Base-by-base conservation (phyloP, 2,113 vertebrate genomes). In the Hippocampus barbouri region DNA sequence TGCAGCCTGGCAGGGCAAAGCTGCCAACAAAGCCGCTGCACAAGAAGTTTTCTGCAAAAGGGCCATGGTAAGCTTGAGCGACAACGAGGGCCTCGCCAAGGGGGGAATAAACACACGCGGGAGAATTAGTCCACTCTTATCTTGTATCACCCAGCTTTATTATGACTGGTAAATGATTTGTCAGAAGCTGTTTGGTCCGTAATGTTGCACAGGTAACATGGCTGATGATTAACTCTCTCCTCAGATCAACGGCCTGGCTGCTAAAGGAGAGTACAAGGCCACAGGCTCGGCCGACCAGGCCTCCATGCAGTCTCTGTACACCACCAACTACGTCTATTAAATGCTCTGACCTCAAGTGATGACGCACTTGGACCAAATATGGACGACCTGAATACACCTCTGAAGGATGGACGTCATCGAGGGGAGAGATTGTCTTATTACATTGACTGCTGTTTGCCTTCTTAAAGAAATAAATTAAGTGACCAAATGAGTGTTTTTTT, bases 251-350 rank as follows among this genome's bases (percentile, higher is more conserved):
- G 80, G 93, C 74, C 91, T 97, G 77, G 96, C 97, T 71, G 92
- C 95, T 84, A 94, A 92, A 88, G 97, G 97, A 76, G 92, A 96
- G 82, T 98, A 99, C 71, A 88, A 93, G 8, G 83, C 92, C 71
- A 83, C 88, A 0, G 94, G 94, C 47, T 90, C 94, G 65, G 85
- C 92, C 20, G 90, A 92, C 6, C 10, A 90, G 73, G 85, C 96
- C 77, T 93, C 96, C 38, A 94, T 62, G 10, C 91, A 97, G 85
- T 98, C 97, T 0, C 95, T 99, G 69, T 95, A 93, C 91, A 95
- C 94, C 1, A 93, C 94, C 82, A 93, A 88, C 90, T 98, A 98
- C 1, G 92, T 93, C 64, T 99, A 99, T 85, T 99, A 95, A 91
- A 87, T 72, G 66, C 59, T 81, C 45, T 61, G 64, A 30, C 23